These are phyloP conservation scores for Fistularia commersonii DNA, from an alignment of 2,797 vertebrate species.

Conservation along the genomic window DNA sequence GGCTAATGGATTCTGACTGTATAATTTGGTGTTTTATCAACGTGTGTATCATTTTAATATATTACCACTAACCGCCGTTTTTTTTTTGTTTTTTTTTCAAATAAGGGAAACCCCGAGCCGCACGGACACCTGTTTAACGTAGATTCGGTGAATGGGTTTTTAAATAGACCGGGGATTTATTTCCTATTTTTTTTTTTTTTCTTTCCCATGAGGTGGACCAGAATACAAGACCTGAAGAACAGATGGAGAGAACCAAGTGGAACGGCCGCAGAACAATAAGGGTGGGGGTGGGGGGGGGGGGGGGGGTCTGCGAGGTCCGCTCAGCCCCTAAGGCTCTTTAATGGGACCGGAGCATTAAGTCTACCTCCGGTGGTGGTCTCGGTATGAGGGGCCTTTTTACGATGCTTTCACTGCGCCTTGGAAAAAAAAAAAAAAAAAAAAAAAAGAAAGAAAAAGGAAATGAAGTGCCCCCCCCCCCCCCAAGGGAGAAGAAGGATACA, in stretches of 20 bases:
- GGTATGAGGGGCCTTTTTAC: slow-evolving; percentile 50
- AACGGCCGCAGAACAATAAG: slow-evolving; percentile 56
- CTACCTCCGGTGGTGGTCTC: slow-evolving; percentile 59
- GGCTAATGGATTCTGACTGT: not conserved
- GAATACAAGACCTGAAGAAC: slow-evolving; percentile 52
- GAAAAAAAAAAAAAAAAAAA: slow-evolving; percentile 44
- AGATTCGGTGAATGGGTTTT: slow-evolving; percentile 17
- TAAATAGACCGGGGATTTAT: slow-evolving; percentile 2
- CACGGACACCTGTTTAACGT: slow-evolving; percentile 2
- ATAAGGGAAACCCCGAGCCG: not conserved
- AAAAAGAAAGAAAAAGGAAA: not conserved
- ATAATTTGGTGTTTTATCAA: slow-evolving; percentile 12
- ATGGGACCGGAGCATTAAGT: slow-evolving; percentile 54
- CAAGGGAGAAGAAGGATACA: slow-evolving; percentile 40
- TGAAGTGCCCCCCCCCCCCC: slow-evolving; percentile 11
- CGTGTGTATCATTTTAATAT: not conserved
- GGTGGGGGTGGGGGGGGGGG: slow-evolving; percentile 40
- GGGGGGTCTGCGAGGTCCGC: slow-evolving; percentile 52
- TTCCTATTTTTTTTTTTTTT: slow-evolving; percentile 39
- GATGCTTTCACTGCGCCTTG: slow-evolving; percentile 55
- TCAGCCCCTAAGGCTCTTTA: slow-evolving; percentile 49
- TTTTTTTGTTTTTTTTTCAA: too few relatives aligned
- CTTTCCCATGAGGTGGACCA: slow-evolving; percentile 53
- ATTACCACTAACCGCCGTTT: not conserved
- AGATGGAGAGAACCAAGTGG: slow-evolving; percentile 64